Conservation (phyloP, 2,113 vertebrate genomes). For the Gopherus flavomarginatus region DNA sequence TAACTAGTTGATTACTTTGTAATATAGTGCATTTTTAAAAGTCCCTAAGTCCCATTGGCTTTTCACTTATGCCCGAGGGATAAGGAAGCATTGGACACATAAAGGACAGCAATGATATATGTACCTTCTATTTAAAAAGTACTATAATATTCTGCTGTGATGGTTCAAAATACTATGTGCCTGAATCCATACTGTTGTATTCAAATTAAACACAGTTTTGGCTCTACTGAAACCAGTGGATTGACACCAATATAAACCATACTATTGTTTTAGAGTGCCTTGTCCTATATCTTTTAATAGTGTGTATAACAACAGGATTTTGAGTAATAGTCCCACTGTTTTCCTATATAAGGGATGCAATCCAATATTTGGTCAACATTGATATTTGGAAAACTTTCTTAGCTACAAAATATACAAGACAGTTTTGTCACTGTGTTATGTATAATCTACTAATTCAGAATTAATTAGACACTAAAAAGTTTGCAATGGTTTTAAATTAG, state of each 20-base stretch:
- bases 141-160: neutral
- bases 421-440: neutral
- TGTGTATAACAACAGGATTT: neutral
- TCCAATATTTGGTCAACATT: neutral
- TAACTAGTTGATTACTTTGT: neutral
- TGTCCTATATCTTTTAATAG: neutral
- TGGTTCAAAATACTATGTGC: neutral
- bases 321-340: neutral
- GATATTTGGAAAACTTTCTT: neutral
- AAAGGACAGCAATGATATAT: accelerated
- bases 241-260: neutral
- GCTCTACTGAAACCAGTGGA: neutral
- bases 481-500: neutral
- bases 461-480: neutral
- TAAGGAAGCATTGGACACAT: neutral
- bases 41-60: neutral
- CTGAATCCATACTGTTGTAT: neutral
- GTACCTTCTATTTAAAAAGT: neutral
- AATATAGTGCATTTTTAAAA: neutral
- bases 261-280: neutral
- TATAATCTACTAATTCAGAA: neutral
- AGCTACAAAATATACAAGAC: neutral
- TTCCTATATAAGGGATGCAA: neutral
- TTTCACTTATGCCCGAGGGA: no score
- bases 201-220: neutral